Base-by-base conservation (phyloP, 2,888 invertebrate genomes). In the Troides oblongomaculatus region DNA sequence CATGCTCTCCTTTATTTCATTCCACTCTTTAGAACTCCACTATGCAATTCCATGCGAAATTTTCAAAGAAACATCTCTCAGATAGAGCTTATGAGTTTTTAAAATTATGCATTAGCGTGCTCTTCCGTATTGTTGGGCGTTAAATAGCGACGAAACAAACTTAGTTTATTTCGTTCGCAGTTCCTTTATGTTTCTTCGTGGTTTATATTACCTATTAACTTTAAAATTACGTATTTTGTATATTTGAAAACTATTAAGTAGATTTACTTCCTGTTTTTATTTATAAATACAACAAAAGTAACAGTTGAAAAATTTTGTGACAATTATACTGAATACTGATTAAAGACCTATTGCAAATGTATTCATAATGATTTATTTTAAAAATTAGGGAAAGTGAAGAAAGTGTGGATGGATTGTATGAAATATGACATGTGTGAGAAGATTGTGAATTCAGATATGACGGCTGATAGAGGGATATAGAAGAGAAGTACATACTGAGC, bases 21-120 rank as follows among this genome's bases (percentile, higher is more conserved):
- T 73, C 77, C 77, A 75, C 82, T 81, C 81, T 82, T 82, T 77
- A 78, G 75, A 75, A 74, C 74, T 74, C 78, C 72, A 75, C 79
- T 75, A 81, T 84, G 84, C 82, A 84, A 85, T 84, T 84, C 82
- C 83, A 81, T 80, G 76, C 74, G 76, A 82, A 85, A 82, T 81
- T 82, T 80, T 79, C 79, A 83, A 82, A 70, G 67, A 70, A 67
- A 70, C 70, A 56, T 70, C 70, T 18, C 64, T 64, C 70, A 70
- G 70, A 70, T 57, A 66, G 46, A 64, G 70, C 70, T 70, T 70
- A 70, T 70, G 70, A 70, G 70, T 61, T 70, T 70, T 70, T 66
- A 66, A 66, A 70, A 67, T 70, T 67, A 67, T 70, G 70, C 67
- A 70, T 23, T 67, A 64, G 70, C 64, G 57, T 70, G 64, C 67